Evolutionary conservation across 2,888 invertebrate species (phyloP).

Genomic region (Tipula confusa): DNA sequence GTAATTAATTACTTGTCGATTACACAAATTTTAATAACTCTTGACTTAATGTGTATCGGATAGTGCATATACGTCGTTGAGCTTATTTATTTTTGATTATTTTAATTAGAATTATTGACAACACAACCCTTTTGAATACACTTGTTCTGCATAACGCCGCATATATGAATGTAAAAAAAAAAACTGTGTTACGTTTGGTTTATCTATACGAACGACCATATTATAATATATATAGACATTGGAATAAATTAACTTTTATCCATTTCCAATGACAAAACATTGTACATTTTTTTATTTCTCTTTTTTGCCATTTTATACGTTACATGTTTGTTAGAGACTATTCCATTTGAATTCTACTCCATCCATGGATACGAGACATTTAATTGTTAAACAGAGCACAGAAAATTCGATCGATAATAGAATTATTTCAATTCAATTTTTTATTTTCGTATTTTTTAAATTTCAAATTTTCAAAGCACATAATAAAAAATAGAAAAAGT

Average conservation of each 20-base stretch:
- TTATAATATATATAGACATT: background rate
- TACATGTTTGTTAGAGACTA: background rate
- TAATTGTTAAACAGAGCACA: conserved; percentile 20
- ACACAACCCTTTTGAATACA: background rate
- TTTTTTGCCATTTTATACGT: too few species aligned
- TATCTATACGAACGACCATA: background rate
- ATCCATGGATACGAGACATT: conserved; percentile 25
- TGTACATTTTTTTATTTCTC: background rate
- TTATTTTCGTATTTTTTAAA: background rate
- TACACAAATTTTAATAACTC: background rate
- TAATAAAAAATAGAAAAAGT: conserved; percentile 5
- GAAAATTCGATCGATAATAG: background rate
- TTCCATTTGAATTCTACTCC: conserved; percentile 20
- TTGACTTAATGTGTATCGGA: background rate
- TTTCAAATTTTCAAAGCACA: conserved; percentile 12
- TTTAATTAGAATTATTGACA: background rate
- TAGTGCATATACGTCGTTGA: background rate
- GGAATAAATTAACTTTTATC: background rate
- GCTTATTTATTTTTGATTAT: background rate
- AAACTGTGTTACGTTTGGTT: background rate
- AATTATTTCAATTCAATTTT: conserved; percentile 3
- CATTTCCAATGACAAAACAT: conserved; percentile 9
- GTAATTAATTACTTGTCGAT: too few species aligned
- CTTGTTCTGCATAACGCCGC: background rate
- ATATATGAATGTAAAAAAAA: background rate